Evolutionary conservation across 1,140 invertebrate species (phyloP), one percentile per base, ranked within the genome.

Genomic region (Aethina tumida): DNA sequence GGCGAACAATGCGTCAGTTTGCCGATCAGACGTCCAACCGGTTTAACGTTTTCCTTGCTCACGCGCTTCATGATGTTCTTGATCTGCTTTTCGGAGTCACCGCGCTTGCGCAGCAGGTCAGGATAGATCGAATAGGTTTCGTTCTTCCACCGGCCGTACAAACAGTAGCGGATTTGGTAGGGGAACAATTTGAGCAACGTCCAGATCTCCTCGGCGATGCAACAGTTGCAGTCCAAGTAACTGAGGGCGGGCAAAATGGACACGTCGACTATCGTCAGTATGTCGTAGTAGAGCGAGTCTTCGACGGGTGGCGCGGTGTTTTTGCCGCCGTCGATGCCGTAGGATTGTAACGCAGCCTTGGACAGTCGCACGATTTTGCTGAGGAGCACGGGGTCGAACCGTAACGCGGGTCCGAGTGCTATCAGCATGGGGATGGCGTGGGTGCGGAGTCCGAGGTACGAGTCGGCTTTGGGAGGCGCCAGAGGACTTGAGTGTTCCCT

Each of bases 21-120:
- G 9, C 94, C 96, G 37, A 99, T 84, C 20, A 89, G 80, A 39
- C 97, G 67, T 5, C 97, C 95, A 35, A 94, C 84, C 0, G 86
- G 91, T 64, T 98, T 99, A 2, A 98, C 90, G 54, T 94, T 99
- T 64, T 99, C 97, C 62, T 98, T 99, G 51, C 89, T 94, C 2
- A 99, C 83, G 30, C 95, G 73, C 67, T 97, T 97, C 87, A 99
- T 95, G 5, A 97, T 84, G 43, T 90, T 91, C 57, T 95, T 96
- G 4, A 96, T 87, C 54, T 87, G 83, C 51, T 96, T 91, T 39
- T 93, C 72, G 1, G 84, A 79, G 54, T 92, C 81, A 0, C 85
- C 91, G 32, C 81, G 74, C 22, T 84, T 81, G 21, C 80, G 71
- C 41, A 96, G 73, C 10, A 98, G 62, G 18, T 81, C 72, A 0